Evolutionary conservation across 2,113 vertebrate genomes (phyloP).

Genomic region (Casuarius casuarius): DNA sequence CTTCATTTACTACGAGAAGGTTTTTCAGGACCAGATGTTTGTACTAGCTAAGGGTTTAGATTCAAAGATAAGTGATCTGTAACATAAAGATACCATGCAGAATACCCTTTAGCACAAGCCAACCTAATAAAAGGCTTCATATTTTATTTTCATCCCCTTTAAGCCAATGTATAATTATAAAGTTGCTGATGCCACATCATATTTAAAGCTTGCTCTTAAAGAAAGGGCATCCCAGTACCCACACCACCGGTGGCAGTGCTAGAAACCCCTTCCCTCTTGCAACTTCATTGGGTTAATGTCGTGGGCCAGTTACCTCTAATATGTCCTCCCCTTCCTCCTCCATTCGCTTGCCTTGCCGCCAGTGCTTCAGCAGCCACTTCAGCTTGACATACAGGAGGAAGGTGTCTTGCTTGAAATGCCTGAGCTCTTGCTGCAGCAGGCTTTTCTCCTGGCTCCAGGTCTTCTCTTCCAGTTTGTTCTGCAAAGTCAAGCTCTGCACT

Average conservation of each 20-base stretch:
- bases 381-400: conserved; percentile 94
- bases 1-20: background rate
- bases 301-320: conserved; percentile 81
- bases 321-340: conserved; percentile 74
- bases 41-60: background rate
- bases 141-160: background rate
- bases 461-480: conserved; percentile 82
- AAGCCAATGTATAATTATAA: background rate
- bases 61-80: background rate
- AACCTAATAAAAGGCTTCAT: background rate
- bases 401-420: conserved; percentile 89
- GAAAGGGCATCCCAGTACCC: background rate
- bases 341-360: conserved; percentile 85
- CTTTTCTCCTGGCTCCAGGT: conserved; percentile 90
- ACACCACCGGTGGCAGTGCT: background rate
- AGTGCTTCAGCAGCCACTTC: conserved; percentile 91
- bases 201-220: background rate
- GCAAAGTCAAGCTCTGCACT: conserved; percentile 88
- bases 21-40: conserved; percentile 10
- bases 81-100: background rate
- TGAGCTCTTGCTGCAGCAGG: conserved; percentile 88
- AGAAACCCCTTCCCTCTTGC: background rate
- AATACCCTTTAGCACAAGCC: background rate
- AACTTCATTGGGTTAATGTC: background rate
- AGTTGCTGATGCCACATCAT: background rate